Percentiles rank a stretch among this genome's conserved stretches.
Conservation (phyloP, 2,888 invertebrate genomes). For the Dryococelus australis region DNA sequence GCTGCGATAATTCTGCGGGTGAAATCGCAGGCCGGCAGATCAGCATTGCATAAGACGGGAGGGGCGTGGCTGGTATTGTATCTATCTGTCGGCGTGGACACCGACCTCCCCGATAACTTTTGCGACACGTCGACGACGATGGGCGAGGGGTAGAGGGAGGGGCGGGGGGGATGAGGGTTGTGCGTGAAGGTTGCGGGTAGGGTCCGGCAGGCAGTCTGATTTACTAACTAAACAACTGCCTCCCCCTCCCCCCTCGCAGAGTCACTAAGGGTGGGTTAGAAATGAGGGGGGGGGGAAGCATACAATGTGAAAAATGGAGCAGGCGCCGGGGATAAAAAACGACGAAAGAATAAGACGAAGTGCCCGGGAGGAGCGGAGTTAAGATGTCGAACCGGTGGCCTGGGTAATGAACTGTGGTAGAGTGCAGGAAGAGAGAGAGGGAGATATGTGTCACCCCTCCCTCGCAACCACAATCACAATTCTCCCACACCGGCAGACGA, state of each 20-base stretch:
- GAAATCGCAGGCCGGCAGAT: too few species aligned
- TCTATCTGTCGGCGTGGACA: too few species aligned
- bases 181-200: background rate
- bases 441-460: background rate
- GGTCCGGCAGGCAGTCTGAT: constrained; percentile 22
- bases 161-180: background rate
- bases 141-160: too few species aligned
- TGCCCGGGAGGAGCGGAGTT: constrained; percentile 23
- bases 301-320: constrained; percentile 26
- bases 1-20: too few species aligned
- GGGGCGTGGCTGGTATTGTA: too few species aligned
- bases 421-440: background rate
- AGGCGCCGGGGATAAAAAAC: constrained; percentile 1
- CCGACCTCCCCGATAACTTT: background rate
- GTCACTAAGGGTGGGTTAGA: background rate
- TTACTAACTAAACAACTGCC: constrained; percentile 29
- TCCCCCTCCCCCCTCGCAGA: background rate
- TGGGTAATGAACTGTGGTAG: constrained; percentile 29
- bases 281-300: background rate
- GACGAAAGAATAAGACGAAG: constrained; percentile 28
- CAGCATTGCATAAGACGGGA: too few species aligned
- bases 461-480: background rate
- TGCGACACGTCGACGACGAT: too few species aligned
- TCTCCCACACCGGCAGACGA: background rate
- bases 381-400: constrained; percentile 28